Evolutionary conservation across 2,113 vertebrate species (phyloP).

Genomic region (Amblyornis subalaris): DNA sequence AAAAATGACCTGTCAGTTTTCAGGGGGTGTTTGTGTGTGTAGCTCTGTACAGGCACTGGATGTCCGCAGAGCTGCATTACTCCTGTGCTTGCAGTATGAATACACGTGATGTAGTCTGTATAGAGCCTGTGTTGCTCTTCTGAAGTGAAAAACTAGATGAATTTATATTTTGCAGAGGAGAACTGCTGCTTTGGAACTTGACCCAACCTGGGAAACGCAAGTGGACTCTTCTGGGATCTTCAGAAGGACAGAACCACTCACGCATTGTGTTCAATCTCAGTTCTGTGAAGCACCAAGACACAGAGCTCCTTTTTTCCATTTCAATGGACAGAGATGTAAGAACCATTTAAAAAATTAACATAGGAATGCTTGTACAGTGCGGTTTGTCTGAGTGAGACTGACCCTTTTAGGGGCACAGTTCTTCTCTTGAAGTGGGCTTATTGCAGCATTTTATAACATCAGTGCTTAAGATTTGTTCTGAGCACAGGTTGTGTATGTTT

Average conservation of each 20-base stretch:
- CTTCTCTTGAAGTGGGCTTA: background rate
- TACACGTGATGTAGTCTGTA: rapidly evolving
- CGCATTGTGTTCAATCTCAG: slow-evolving; percentile 92
- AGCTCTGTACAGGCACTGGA: background rate
- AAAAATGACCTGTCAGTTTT: background rate
- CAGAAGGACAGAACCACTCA: slow-evolving; percentile 90
- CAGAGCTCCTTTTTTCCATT: slow-evolving; percentile 86
- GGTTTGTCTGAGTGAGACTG: background rate
- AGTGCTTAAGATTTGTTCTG: background rate
- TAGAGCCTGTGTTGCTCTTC: background rate
- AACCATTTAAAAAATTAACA: background rate
- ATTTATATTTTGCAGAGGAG: slow-evolving; percentile 75
- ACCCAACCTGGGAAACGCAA: slow-evolving; percentile 80
- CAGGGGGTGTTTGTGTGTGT: background rate
- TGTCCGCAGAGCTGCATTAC: background rate
- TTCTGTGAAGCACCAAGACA: slow-evolving; percentile 69
- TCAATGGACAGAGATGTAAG: slow-evolving; percentile 95
- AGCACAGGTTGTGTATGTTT: background rate
- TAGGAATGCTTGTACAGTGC: background rate
- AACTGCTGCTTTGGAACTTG: slow-evolving; percentile 90
- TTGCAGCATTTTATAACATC: background rate
- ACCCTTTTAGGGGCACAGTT: background rate
- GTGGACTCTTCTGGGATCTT: slow-evolving; percentile 81
- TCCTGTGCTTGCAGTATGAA: background rate
- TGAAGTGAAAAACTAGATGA: background rate